phyloP scores from a whole-genome alignment of 2,888 invertebrate genomes.

The Anodontia alba region DNA sequence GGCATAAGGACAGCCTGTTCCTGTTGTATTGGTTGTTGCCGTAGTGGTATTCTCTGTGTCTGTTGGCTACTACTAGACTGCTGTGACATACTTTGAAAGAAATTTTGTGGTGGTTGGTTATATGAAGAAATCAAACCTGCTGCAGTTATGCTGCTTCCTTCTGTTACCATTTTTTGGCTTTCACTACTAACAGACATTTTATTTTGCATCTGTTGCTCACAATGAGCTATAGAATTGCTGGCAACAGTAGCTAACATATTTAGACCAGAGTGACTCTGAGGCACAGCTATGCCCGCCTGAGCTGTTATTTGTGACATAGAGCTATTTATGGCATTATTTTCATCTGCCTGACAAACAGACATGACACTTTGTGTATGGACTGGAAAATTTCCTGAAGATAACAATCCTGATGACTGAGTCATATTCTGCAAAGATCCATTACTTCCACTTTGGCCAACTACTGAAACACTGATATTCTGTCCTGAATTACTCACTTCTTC shows the following conservation, averaged over 20 bases:
- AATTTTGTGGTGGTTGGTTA: neutral
- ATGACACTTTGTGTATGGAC: neutral
- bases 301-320: neutral
- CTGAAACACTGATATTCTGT: neutral
- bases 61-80: neutral
- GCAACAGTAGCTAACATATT: slow-evolving; percentile 10
- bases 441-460: neutral
- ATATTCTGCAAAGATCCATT: neutral
- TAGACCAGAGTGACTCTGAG: neutral
- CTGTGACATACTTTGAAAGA: neutral
- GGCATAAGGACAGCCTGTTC: slow-evolving; percentile 8
- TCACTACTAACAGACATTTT: neutral
- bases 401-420: neutral
- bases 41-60: neutral
- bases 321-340: neutral
- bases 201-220: neutral
- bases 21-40: neutral
- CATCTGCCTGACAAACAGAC: neutral
- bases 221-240: neutral
- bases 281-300: neutral
- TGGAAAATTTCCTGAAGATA: neutral
- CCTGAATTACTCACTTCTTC: neutral
- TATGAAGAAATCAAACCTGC: neutral
- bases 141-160: neutral
- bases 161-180: neutral